These are phyloP conservation scores for Coracopsis vasa DNA, from an alignment of 2,113 vertebrate genomes.

Conservation along the genomic window DNA sequence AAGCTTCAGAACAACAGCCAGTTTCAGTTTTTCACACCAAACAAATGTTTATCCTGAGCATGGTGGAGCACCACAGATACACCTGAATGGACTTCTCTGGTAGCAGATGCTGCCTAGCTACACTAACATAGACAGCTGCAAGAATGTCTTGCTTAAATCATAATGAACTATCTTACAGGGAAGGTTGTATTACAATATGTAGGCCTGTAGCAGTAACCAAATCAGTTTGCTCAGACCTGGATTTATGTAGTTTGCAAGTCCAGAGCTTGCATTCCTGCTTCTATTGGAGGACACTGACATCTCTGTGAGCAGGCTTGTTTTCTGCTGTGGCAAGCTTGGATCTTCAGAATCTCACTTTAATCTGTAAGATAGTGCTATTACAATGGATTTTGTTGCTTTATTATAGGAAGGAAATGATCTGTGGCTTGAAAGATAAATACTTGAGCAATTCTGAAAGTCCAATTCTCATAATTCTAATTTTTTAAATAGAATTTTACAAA, in stretches of 20 bases:
- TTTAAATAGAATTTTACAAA: neutral
- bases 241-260: neutral
- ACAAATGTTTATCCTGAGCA: neutral
- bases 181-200: neutral
- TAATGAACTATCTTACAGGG: neutral
- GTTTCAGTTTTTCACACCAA: neutral
- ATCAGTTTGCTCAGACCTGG: neutral
- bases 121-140: neutral
- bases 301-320: neutral
- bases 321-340: neutral
- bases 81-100: neutral
- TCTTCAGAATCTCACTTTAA: neutral
- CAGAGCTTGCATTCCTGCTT: neutral
- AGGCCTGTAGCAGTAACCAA: neutral
- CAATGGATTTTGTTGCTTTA: neutral
- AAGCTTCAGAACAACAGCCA: neutral
- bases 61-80: neutral
- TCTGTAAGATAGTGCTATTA: neutral
- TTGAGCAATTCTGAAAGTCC: neutral
- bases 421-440: neutral
- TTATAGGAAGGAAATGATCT: neutral
- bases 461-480: neutral
- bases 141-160: neutral
- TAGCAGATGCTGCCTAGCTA: neutral
- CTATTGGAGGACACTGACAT: neutral